Evolutionary conservation across 1,140 invertebrate species (phyloP).

Genomic region (Lethocerus indicus): DNA sequence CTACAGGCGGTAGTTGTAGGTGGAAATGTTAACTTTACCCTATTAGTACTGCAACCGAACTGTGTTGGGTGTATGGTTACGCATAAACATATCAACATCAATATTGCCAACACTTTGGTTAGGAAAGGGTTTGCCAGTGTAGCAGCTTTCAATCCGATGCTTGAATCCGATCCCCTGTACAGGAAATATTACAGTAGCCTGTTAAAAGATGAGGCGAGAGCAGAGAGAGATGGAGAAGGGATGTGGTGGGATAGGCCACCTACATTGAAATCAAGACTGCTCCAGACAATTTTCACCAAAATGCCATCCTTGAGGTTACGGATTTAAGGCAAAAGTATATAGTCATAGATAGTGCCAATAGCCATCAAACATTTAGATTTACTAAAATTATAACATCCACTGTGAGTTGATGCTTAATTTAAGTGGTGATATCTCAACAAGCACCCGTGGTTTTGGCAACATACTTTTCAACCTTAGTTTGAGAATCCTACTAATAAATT

Average conservation of each 20-base stretch:
- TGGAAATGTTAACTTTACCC: slow-evolving; percentile 6
- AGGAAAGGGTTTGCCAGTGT: slow-evolving; percentile 16
- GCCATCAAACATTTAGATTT: no score
- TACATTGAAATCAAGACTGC: no score
- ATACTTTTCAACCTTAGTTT: no score
- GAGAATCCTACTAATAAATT: no score
- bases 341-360: no score
- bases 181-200: slow-evolving; percentile 14
- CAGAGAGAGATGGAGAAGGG: slow-evolving; percentile 10
- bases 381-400: no score
- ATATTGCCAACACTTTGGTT: slow-evolving; percentile 12
- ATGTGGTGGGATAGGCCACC: slow-evolving; percentile 18
- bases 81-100: slow-evolving; percentile 8
- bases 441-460: no score
- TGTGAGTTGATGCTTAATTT: no score
- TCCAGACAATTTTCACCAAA: no score
- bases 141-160: slow-evolving; percentile 3
- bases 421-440: no score
- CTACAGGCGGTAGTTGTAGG: slow-evolving; percentile 12
- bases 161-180: slow-evolving; percentile 9
- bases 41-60: slow-evolving; percentile 10
- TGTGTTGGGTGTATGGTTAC: slow-evolving; percentile 16
- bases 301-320: no score
- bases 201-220: slow-evolving; percentile 7
- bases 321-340: no score